Conservation (phyloP, 1,140 invertebrate species). For the Drosophila neocordata region DNA sequence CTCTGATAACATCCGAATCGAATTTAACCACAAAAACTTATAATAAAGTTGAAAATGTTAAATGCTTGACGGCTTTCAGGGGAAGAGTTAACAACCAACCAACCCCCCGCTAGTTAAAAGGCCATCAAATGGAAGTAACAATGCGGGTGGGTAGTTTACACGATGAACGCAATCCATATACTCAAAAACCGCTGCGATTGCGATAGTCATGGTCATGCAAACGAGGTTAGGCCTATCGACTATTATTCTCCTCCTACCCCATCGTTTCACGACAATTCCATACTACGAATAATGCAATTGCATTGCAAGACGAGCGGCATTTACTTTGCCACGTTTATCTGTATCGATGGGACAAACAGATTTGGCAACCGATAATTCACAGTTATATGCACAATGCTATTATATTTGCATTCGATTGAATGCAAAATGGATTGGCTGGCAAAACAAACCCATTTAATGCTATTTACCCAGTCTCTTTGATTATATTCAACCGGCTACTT, state of each 20-base stretch:
- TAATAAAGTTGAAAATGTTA: slow-evolving; percentile 57
- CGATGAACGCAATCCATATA: neutral
- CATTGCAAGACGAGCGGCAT: slow-evolving; percentile 51
- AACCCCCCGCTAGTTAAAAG: neutral
- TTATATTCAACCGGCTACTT: neutral
- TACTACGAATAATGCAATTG: slow-evolving; percentile 59
- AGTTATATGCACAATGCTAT: slow-evolving; percentile 27
- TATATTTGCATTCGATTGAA: neutral
- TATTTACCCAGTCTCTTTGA: neutral
- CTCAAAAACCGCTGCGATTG: slow-evolving; percentile 34
- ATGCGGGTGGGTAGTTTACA: slow-evolving; percentile 45
- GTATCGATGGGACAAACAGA: slow-evolving; percentile 61
- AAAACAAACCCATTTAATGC: neutral
- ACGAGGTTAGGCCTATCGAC: slow-evolving; percentile 52
- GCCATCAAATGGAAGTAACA: slow-evolving; percentile 35
- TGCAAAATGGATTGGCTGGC: neutral
- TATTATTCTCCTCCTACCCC: neutral
- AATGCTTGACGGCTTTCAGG: slow-evolving; percentile 8
- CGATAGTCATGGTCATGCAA: slow-evolving; percentile 57
- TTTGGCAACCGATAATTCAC: slow-evolving; percentile 68
- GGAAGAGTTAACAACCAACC: neutral
- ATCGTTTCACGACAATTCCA: slow-evolving; percentile 9
- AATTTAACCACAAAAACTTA: slow-evolving; percentile 72
- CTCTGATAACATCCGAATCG: slow-evolving; percentile 47
- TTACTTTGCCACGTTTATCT: slow-evolving; percentile 36